A percentile compares a stretch with the other conserved stretches of the same genome.
Conservation (phyloP, 2,113 vertebrate species). For the Colaptes auratus region DNA sequence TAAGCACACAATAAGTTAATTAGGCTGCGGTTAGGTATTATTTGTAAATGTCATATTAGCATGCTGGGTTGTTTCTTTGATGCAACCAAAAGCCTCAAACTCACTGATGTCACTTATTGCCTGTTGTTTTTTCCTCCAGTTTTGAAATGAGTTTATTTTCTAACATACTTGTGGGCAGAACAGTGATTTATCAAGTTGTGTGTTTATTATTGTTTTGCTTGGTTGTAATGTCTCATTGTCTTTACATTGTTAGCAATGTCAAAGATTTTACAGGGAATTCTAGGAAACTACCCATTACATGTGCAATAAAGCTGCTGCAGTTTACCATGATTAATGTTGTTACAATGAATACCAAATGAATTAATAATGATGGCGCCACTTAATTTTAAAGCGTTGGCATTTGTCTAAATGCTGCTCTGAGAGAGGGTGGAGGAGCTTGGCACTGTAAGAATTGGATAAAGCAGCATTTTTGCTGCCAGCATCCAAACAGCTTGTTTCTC, state of each 20-base stretch:
- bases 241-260: constrained; percentile 39
- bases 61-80: constrained; percentile 72
- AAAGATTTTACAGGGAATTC: constrained; percentile 47
- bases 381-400: constrained; percentile 64
- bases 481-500: constrained; percentile 34
- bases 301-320: constrained; percentile 50
- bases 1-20: constrained; percentile 80
- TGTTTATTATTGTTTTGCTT: constrained; percentile 53
- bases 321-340: constrained; percentile 55
- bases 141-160: constrained; percentile 65
- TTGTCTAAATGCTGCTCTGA: constrained; percentile 44
- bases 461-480: constrained; percentile 8
- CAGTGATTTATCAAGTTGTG: constrained; percentile 65
- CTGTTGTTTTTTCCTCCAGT: constrained; percentile 16
- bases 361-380: constrained; percentile 62
- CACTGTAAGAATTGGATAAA: neutral
- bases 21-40: constrained; percentile 79
- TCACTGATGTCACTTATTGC: constrained; percentile 56
- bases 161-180: constrained; percentile 57
- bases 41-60: constrained; percentile 85
- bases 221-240: constrained; percentile 42
- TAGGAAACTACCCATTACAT: constrained; percentile 44
- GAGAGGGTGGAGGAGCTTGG: constrained; percentile 44
- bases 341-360: constrained; percentile 63
- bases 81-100: constrained; percentile 61